These are phyloP conservation scores for Campoletis raptor DNA, from an alignment of 2,888 invertebrate genomes.

Conservation along the genomic window DNA sequence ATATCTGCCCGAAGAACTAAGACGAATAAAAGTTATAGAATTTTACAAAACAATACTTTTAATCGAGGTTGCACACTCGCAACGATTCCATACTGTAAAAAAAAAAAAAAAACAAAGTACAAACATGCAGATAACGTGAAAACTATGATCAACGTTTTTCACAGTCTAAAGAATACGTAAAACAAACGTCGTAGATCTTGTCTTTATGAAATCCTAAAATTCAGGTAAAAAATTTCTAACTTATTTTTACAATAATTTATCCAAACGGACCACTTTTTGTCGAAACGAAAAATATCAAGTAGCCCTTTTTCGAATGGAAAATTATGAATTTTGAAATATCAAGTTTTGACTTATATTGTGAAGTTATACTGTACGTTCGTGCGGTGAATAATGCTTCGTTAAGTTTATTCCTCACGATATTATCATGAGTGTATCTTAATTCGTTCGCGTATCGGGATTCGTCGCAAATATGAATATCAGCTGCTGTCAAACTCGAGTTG, in stretches of 20 bases:
- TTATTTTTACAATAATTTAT: not conserved
- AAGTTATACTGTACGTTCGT: slow-evolving; percentile 1
- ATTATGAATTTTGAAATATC: not conserved
- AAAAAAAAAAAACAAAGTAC: not conserved
- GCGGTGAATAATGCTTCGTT: slow-evolving; percentile 29
- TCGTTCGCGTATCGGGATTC: not conserved
- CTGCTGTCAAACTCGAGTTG: slow-evolving; percentile 7
- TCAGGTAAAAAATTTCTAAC: not conserved
- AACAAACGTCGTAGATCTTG: slow-evolving; percentile 30
- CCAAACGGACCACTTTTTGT: not conserved
- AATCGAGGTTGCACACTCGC: not conserved
- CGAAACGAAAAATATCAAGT: no score
- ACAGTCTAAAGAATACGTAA: slow-evolving; percentile 10
- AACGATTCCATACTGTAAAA: not conserved
- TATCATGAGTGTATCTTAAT: slow-evolving; percentile 27
- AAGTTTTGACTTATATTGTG: not conserved
- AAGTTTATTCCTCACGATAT: slow-evolving; percentile 42
- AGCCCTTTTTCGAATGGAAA: no score
- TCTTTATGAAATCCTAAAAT: not conserved
- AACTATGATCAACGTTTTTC: not conserved
- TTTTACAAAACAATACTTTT: not conserved
- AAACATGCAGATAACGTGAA: not conserved
- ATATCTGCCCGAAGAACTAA: slow-evolving; percentile 55
- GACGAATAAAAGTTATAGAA: not conserved
- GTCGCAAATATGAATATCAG: not conserved